Percentiles rank a stretch among this genome's conserved stretches.
These are phyloP conservation scores for Bombus terrestris DNA, from an alignment of 1,140 invertebrate genomes.

Conservation along the genomic window DNA sequence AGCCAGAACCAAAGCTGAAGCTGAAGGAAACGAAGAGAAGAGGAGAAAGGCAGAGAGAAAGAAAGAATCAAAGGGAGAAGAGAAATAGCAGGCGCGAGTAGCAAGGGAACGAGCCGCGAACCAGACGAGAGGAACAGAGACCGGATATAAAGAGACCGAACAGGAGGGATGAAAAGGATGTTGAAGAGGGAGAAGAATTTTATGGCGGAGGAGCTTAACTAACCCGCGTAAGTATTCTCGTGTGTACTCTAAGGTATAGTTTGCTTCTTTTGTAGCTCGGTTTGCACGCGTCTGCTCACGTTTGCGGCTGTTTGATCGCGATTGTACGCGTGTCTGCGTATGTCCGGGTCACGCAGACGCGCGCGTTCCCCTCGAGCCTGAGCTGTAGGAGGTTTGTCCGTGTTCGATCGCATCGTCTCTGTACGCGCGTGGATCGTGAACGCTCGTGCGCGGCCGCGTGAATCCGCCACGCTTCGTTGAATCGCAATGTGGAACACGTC, in stretches of 20 bases:
- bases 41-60: constrained; percentile 21
- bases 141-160: constrained; percentile 28
- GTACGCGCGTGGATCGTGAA: constrained; percentile 44
- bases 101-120: constrained; percentile 23
- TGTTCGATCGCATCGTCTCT: constrained; percentile 4
- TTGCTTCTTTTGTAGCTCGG: constrained; percentile 14
- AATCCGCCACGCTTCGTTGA: constrained; percentile 53
- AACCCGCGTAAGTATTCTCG: constrained; percentile 37
- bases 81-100: background rate
- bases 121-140: constrained; percentile 2
- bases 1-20: constrained; percentile 29
- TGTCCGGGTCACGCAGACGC: background rate
- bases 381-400: background rate
- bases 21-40: constrained; percentile 19
- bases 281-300: constrained; percentile 10
- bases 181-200: constrained; percentile 45
- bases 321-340: constrained; percentile 1
- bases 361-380: too few relatives aligned
- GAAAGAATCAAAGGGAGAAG: constrained; percentile 19
- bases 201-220: constrained; percentile 49
- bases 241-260: constrained; percentile 6
- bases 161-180: constrained; percentile 47
- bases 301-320: constrained; percentile 33
- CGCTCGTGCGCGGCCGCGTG: constrained; percentile 33
- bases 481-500: constrained; percentile 50